Conservation (phyloP, 2,797 vertebrate species). For the Ciconia nigra region DNA sequence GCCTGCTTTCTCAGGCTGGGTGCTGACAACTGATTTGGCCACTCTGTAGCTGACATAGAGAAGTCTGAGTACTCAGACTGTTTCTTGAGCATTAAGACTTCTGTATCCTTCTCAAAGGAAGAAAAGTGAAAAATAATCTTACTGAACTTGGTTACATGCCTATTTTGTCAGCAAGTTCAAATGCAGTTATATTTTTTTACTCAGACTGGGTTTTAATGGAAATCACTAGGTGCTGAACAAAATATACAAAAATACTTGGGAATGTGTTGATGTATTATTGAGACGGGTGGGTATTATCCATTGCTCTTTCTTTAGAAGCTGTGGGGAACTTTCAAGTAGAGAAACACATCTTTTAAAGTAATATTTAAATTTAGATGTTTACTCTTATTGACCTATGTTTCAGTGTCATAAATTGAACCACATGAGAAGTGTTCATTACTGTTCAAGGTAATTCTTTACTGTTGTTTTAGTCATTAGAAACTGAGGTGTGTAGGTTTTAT, state of each 20-base stretch:
- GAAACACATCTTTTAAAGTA: background rate
- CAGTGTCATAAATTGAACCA: background rate
- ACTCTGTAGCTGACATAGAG: background rate
- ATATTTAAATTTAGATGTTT: background rate
- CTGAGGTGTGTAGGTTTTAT: background rate
- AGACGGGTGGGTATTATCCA: rapidly evolving
- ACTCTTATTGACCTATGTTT: background rate
- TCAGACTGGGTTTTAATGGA: background rate
- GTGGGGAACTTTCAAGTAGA: background rate
- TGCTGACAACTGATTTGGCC: background rate
- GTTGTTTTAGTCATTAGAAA: background rate
- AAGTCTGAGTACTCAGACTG: background rate
- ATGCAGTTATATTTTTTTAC: background rate
- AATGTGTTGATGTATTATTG: no score
- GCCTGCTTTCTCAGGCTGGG: background rate
- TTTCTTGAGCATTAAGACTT: background rate
- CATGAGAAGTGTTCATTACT: background rate
- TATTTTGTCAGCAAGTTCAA: background rate
- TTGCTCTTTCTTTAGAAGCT: background rate
- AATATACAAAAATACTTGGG: background rate
- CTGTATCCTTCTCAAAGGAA: background rate
- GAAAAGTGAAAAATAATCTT: background rate
- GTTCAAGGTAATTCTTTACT: background rate
- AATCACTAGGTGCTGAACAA: background rate
- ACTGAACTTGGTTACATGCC: background rate